Percentiles rank a stretch among this genome's conserved stretches.
phyloP scores from a whole-genome alignment of 2,113 vertebrate genomes.

The Dryoscopus gambensis region DNA sequence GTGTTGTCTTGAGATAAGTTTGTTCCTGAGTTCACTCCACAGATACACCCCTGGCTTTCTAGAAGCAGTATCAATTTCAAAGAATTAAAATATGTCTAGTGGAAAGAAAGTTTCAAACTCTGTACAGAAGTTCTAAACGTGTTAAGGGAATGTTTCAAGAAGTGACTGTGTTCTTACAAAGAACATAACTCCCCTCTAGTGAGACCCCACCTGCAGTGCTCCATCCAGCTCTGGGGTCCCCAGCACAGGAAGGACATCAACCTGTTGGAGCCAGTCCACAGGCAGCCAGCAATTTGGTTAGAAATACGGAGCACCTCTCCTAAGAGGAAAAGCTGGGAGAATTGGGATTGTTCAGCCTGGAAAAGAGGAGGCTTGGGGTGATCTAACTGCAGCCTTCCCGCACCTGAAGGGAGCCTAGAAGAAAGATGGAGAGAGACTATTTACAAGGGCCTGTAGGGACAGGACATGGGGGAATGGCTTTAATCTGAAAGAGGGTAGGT shows the following conservation, averaged over 20 bases:
- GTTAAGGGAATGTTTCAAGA: background rate
- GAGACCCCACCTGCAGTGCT: background rate
- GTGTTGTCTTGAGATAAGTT: background rate
- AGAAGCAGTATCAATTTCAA: background rate
- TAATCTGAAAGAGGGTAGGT: background rate
- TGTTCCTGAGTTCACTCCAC: background rate
- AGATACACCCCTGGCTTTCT: background rate
- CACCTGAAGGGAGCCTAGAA: background rate
- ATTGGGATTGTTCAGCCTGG: background rate
- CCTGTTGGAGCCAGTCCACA: background rate
- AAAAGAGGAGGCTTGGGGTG: background rate
- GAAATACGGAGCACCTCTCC: background rate
- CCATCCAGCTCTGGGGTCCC: background rate
- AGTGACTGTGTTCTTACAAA: background rate
- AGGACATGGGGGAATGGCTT: background rate
- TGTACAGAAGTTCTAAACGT: accelerated
- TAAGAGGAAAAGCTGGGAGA: background rate
- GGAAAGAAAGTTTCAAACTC: background rate
- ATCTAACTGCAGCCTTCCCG: background rate
- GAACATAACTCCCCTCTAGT: too few species aligned
- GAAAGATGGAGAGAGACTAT: background rate
- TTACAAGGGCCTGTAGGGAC: background rate
- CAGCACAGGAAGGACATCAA: background rate
- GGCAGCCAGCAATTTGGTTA: background rate
- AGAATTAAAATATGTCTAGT: background rate